These are phyloP conservation scores for Leucopsar rothschildi DNA, from an alignment of 2,113 vertebrate genomes.

Conservation along the genomic window DNA sequence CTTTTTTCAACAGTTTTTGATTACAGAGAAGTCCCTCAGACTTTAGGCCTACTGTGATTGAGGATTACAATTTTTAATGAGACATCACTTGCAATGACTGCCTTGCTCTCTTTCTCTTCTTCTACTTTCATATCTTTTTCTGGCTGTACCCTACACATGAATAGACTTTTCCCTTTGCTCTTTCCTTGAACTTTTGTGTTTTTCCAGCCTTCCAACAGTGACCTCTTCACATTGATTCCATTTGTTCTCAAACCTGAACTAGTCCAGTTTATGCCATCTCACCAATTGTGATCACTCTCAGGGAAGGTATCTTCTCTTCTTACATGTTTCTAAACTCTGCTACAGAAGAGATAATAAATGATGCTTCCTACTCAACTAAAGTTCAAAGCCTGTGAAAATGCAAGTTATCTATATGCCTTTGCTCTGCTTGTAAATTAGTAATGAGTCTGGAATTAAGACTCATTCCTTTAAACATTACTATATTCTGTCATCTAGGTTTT, in stretches of 20 bases:
- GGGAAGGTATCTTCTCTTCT: not conserved
- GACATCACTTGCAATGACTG: not conserved
- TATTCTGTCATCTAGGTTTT: not conserved
- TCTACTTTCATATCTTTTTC: not conserved
- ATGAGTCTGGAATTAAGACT: not conserved
- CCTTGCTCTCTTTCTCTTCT: not conserved
- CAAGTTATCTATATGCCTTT: not conserved
- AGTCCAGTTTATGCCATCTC: not conserved
- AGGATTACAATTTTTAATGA: not conserved
- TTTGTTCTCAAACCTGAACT: not conserved
- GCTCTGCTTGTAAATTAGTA: not conserved
- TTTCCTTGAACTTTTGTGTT: not conserved
- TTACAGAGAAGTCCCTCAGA: not conserved
- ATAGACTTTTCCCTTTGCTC: not conserved
- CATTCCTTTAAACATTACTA: not conserved
- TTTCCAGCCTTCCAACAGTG: not conserved
- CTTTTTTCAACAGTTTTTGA: not conserved
- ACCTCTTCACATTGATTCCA: not conserved
- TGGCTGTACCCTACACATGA: not conserved
- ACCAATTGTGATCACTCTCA: not conserved
- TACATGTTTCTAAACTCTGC: not conserved
- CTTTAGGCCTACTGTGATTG: not conserved
- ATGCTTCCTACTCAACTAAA: not conserved
- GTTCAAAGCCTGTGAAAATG: conserved; percentile 6
- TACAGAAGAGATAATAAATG: not conserved